Conservation (phyloP, 2,113 vertebrate genomes). For the Centropus bengalensis region DNA sequence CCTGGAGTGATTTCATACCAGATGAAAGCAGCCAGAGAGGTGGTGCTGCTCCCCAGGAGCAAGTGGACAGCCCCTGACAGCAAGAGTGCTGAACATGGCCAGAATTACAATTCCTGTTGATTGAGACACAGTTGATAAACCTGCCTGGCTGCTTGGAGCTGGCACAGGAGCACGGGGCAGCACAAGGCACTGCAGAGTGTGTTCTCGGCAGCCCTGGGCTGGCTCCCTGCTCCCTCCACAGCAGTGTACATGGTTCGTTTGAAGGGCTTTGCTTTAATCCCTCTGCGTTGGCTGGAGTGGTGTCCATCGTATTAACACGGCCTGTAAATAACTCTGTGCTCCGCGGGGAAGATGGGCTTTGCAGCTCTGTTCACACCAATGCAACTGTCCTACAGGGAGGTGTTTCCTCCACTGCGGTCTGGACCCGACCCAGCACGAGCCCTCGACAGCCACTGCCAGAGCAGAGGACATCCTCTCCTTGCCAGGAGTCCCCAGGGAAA, state of each 20-base stretch:
- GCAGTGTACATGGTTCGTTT: fast-evolving
- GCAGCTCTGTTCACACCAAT: background rate
- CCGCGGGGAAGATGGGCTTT: background rate
- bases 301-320: background rate
- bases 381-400: background rate
- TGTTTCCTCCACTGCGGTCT: background rate
- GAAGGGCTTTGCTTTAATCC: background rate
- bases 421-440: fast-evolving
- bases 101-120: background rate
- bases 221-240: background rate
- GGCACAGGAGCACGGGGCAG: background rate
- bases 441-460: background rate
- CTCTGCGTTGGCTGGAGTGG: background rate
- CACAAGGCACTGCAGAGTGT: background rate
- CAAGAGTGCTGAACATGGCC: background rate
- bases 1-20: constrained; percentile 46
- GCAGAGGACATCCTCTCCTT: background rate
- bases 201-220: background rate
- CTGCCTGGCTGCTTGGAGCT: background rate
- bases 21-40: constrained; percentile 43
- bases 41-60: background rate
- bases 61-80: background rate
- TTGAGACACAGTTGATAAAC: background rate
- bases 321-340: background rate
- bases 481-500: background rate